Evolutionary conservation across 2,113 vertebrate genomes (phyloP).

Genomic region (Pelobates fuscus): DNA sequence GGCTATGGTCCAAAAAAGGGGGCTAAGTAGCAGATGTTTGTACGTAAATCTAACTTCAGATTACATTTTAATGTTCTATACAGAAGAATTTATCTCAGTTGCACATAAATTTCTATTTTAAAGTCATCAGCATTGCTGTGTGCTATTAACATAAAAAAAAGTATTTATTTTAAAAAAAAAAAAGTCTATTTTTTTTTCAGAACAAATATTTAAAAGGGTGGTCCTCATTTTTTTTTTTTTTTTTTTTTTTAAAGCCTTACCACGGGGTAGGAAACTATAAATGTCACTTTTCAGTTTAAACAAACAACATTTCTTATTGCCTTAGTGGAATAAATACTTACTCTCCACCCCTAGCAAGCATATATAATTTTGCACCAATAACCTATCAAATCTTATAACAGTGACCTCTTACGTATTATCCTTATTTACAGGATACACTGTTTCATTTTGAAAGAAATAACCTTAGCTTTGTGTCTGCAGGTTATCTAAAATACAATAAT

Average conservation of each 20-base stretch:
- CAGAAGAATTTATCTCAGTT: slow-evolving; percentile 6
- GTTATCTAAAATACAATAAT: slow-evolving; percentile 15
- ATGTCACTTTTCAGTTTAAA: slow-evolving; percentile 46
- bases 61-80: slow-evolving; percentile 16
- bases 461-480: background rate
- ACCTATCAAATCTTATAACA: background rate
- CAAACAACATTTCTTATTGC: slow-evolving; percentile 40
- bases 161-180: background rate
- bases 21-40: slow-evolving; percentile 27
- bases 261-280: slow-evolving; percentile 44
- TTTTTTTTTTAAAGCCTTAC: slow-evolving; percentile 31
- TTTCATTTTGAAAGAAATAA: background rate
- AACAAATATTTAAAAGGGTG: slow-evolving; percentile 9
- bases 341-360: background rate
- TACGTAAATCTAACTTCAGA: slow-evolving; percentile 33
- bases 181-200: background rate
- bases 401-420: background rate
- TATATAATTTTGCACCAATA: slow-evolving; percentile 7
- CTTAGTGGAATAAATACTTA: slow-evolving; percentile 45
- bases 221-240: too few species aligned
- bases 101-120: slow-evolving; percentile 7
- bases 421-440: background rate
- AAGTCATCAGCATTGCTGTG: too few species aligned
- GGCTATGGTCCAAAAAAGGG: slow-evolving; percentile 9
- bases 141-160: too few species aligned